Conservation (phyloP, 2,113 vertebrate genomes). For the Stegastes partitus region DNA sequence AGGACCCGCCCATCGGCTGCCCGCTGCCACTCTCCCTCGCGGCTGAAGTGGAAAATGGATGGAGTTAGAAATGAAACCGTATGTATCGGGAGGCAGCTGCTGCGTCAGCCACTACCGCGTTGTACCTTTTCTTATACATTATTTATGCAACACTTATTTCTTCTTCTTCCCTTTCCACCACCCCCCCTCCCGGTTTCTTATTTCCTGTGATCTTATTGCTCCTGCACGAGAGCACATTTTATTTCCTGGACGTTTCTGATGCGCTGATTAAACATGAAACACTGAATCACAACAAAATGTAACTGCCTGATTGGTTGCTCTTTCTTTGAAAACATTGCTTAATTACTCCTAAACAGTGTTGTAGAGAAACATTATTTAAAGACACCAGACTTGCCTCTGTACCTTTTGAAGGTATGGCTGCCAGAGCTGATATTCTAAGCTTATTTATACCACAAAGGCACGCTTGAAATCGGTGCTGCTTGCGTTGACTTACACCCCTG, state of each 20-base stretch:
- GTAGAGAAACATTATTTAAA: constrained; percentile 21
- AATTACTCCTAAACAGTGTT: constrained; percentile 20
- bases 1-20: constrained; percentile 31
- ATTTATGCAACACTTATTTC: constrained; percentile 63
- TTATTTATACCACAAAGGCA: constrained; percentile 40
- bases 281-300: constrained; percentile 49
- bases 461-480: constrained; percentile 33
- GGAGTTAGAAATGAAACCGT: constrained; percentile 53
- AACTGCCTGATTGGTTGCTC: constrained; percentile 20
- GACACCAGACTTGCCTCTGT: not conserved
- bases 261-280: constrained; percentile 52
- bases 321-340: constrained; percentile 1
- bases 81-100: constrained; percentile 57
- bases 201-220: constrained; percentile 40
- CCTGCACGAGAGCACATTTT: constrained; percentile 8
- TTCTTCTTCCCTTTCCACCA: not conserved
- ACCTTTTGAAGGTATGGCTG: constrained; percentile 34
- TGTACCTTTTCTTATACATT: constrained; percentile 57
- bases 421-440: constrained; percentile 14
- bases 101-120: constrained; percentile 57
- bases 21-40: constrained; percentile 31
- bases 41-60: constrained; percentile 58
- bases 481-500: constrained; percentile 38
- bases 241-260: constrained; percentile 27
- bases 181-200: not conserved